Percentiles rank a stretch among this genome's conserved stretches.
These are phyloP conservation scores for Martes martes DNA, from an alignment of 2,113 vertebrate genomes.

Conservation along the genomic window DNA sequence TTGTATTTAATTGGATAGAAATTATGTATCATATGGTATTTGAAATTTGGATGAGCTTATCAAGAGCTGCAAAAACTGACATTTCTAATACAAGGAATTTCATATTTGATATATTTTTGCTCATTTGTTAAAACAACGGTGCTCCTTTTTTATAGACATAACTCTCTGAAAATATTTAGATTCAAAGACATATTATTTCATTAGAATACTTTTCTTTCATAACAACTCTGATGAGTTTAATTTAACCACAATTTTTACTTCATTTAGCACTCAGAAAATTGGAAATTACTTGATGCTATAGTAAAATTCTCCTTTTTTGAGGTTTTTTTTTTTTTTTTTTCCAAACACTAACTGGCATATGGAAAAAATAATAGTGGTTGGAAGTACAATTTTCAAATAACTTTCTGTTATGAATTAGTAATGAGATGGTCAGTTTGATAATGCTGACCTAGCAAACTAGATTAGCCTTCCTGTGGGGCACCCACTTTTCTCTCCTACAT, in stretches of 20 bases:
- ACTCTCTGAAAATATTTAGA: conserved; percentile 57
- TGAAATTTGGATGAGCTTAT: conserved; percentile 6
- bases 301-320: background rate
- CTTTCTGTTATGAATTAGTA: background rate
- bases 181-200: conserved; percentile 47
- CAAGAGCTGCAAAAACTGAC: background rate
- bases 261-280: conserved; percentile 37
- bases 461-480: background rate
- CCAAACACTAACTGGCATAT: background rate
- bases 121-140: conserved; percentile 41
- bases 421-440: background rate
- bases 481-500: background rate
- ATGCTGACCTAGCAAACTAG: background rate
- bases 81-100: conserved; percentile 25
- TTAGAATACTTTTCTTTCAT: conserved; percentile 10
- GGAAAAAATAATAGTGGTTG: background rate
- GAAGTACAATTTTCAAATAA: background rate
- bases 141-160: conserved; percentile 17
- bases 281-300: conserved; percentile 38
- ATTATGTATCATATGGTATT: background rate
- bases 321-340: background rate
- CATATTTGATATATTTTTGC: conserved; percentile 23
- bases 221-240: conserved; percentile 26
- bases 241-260: conserved; percentile 49
- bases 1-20: background rate